These are phyloP conservation scores for Coenonympha arcania DNA, from an alignment of 2,888 invertebrate species.

Conservation along the genomic window DNA sequence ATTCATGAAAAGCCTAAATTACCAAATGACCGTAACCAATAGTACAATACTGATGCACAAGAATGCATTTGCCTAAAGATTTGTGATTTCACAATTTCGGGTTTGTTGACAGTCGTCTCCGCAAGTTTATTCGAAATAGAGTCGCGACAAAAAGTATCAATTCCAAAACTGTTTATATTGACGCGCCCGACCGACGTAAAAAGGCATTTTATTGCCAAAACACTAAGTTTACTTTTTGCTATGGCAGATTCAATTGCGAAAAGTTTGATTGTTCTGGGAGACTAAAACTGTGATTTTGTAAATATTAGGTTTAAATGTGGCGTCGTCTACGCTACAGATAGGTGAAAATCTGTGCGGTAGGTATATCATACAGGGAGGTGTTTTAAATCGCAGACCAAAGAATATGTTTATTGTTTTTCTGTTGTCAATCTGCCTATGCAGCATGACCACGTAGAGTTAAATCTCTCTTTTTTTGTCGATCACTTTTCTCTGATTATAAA, in stretches of 20 bases:
- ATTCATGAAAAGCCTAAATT: background rate
- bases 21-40: too few relatives aligned
- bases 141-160: slow-evolving; percentile 5
- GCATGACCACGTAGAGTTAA: too few relatives aligned
- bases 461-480: too few relatives aligned
- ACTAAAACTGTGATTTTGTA: background rate
- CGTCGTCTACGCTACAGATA: too few relatives aligned
- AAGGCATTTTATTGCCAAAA: slow-evolving; percentile 3
- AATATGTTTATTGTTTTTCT: too few relatives aligned
- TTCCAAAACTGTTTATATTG: slow-evolving; percentile 1
- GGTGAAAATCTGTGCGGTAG: too few relatives aligned
- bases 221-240: slow-evolving; percentile 4
- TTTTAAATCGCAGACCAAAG: too few relatives aligned
- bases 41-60: too few relatives aligned
- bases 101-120: slow-evolving; percentile 8
- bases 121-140: slow-evolving; percentile 4
- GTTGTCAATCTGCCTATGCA: too few relatives aligned
- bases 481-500: too few relatives aligned
- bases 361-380: too few relatives aligned
- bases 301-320: background rate
- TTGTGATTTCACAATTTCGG: background rate
- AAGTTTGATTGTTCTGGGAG: background rate
- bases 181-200: background rate
- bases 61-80: background rate
- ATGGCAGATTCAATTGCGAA: slow-evolving; percentile 3